phyloP scores from a whole-genome alignment of 2,797 vertebrate genomes.

The Champsocephalus gunnari region DNA sequence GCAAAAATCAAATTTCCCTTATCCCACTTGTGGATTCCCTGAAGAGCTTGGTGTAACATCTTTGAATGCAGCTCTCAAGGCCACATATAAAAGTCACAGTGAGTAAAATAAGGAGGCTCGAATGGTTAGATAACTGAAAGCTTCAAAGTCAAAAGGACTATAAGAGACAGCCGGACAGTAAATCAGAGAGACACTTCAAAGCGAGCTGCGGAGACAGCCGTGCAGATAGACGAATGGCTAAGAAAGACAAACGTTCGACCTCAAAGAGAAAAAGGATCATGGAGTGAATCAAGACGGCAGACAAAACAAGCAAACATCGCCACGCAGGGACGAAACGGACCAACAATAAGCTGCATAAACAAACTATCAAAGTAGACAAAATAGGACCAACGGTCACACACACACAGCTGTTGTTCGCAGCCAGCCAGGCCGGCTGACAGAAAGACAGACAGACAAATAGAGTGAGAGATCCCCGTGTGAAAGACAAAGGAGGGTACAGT shows the following conservation, averaged over 20 bases:
- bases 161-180: constrained; percentile 72
- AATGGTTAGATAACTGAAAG: constrained; percentile 61
- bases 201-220: constrained; percentile 56
- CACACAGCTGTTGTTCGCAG: constrained; percentile 68
- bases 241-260: constrained; percentile 47
- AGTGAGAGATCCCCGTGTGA: constrained; percentile 73
- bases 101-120: constrained; percentile 55
- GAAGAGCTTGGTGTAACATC: constrained; percentile 64
- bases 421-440: constrained; percentile 67
- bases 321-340: constrained; percentile 45
- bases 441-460: constrained; percentile 71
- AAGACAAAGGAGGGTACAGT: constrained; percentile 83
- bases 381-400: constrained; percentile 40
- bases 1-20: constrained; percentile 79
- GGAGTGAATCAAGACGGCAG: constrained; percentile 50
- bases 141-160: constrained; percentile 73
- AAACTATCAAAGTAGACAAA: constrained; percentile 62
- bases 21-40: constrained; percentile 72
- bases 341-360: constrained; percentile 60
- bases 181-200: constrained; percentile 76
- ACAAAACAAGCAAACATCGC: constrained; percentile 62
- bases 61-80: constrained; percentile 63
- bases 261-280: constrained; percentile 43
- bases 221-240: constrained; percentile 39
- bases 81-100: constrained; percentile 59